Evolutionary conservation across 2,113 vertebrate genomes (phyloP).

Genomic region (Mixornis gularis): DNA sequence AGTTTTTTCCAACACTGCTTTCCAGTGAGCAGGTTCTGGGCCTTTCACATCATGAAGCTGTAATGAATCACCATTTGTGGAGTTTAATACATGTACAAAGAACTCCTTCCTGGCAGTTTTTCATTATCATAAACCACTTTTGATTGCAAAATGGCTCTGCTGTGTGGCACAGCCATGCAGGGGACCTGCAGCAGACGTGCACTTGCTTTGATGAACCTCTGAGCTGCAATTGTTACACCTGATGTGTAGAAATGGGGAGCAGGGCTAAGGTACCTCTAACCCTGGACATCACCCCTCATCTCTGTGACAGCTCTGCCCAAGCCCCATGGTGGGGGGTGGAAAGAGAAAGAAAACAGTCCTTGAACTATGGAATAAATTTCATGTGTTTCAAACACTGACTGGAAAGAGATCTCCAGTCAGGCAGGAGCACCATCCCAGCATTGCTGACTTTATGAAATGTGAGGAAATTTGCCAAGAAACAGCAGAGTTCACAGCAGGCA

Average conservation of each 20-base stretch:
- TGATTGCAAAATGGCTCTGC: background rate
- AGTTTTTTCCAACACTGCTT: background rate
- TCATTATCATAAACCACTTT: background rate
- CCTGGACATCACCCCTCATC: background rate
- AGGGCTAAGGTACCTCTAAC: background rate
- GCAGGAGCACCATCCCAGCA: background rate
- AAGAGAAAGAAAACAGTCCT: background rate
- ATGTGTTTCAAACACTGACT: background rate
- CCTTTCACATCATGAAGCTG: background rate
- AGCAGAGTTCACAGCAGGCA: background rate
- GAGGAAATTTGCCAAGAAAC: background rate
- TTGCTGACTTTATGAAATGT: background rate
- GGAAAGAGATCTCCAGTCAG: background rate
- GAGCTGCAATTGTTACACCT: background rate
- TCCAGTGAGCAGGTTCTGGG: background rate
- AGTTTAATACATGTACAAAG: background rate
- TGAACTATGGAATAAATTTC: background rate
- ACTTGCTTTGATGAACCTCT: fast-evolving
- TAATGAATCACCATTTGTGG: background rate
- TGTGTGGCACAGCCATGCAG: fast-evolving
- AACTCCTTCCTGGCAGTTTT: background rate
- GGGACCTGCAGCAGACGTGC: background rate
- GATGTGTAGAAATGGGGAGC: background rate
- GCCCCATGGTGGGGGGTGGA: fast-evolving
- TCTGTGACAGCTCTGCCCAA: background rate